phyloP scores from a whole-genome alignment of 2,888 invertebrate genomes.

The Saturnia pavonia region DNA sequence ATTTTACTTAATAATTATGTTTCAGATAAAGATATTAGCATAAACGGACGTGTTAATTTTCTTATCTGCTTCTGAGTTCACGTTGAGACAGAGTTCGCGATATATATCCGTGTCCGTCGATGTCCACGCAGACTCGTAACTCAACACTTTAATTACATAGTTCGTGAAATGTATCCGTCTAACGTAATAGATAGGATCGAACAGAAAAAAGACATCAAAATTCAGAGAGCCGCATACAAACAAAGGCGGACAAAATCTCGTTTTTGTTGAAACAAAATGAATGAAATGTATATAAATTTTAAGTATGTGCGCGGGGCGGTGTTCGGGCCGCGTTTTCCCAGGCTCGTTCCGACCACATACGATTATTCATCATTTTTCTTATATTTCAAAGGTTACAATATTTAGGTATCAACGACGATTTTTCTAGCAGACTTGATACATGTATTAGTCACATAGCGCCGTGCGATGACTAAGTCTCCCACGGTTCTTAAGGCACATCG shows the following conservation, averaged over 20 bases:
- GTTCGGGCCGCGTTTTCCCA: conserved; percentile 46
- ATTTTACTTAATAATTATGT: conserved; percentile 3
- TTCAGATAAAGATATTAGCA: conserved; percentile 4
- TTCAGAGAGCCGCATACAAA: conserved; percentile 46
- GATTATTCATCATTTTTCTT: conserved; percentile 36
- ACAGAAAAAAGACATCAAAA: conserved; percentile 47
- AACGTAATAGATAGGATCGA: conserved; percentile 22
- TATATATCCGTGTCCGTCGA: conserved; percentile 6
- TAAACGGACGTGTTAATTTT: conserved; percentile 8
- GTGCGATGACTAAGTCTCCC: conserved; percentile 63
- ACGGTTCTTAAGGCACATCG: conserved; percentile 65
- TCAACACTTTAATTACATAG: conserved; percentile 41
- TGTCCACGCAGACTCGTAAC: conserved; percentile 28
- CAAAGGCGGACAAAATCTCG: conserved; percentile 45
- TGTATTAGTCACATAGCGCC: conserved; percentile 49
- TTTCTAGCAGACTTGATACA: conserved; percentile 38
- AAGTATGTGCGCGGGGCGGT: conserved; percentile 32
- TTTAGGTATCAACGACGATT: conserved; percentile 40
- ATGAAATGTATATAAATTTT: conserved; percentile 52
- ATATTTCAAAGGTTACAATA: neutral
- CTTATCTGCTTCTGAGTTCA: conserved; percentile 8
- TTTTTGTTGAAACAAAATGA: conserved; percentile 52
- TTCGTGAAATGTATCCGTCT: conserved; percentile 31
- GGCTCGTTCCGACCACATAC: conserved; percentile 43
- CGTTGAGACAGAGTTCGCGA: conserved; percentile 10